phyloP scores from a whole-genome alignment of 2,888 invertebrate species.

The Scaptodrosophila latifasciaeformis region DNA sequence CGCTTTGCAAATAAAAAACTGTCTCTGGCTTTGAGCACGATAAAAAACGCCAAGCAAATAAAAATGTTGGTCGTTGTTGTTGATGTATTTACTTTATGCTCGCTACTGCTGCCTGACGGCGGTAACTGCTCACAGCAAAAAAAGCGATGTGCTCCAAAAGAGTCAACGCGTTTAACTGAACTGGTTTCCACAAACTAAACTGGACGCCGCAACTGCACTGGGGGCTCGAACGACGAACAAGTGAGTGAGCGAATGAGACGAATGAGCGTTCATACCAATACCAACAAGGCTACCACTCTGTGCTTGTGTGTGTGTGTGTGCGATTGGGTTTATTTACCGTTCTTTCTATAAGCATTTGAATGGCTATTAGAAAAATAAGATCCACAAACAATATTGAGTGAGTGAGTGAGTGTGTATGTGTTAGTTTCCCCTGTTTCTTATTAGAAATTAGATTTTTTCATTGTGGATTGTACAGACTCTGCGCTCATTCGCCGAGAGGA shows the following conservation, averaged over 20 bases:
- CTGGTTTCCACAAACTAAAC: constrained; percentile 69
- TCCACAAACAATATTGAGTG: constrained; percentile 39
- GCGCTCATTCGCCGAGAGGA: constrained; percentile 39
- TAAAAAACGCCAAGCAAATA: background rate
- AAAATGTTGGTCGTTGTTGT: no score
- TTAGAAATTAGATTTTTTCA: constrained; percentile 11
- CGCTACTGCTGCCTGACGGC: background rate
- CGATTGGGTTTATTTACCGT: constrained; percentile 45
- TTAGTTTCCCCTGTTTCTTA: constrained; percentile 7
- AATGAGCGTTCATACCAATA: constrained; percentile 27
- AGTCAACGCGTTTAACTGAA: constrained; percentile 63
- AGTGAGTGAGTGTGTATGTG: constrained; percentile 1
- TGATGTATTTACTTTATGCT: no score
- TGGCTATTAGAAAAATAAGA: constrained; percentile 54
- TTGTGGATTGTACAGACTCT: constrained; percentile 11
- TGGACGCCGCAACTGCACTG: constrained; percentile 59
- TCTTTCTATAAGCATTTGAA: constrained; percentile 40
- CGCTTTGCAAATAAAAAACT: constrained; percentile 27
- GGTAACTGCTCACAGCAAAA: constrained; percentile 40
- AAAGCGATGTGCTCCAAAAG: constrained; percentile 41
- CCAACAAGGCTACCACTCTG: constrained; percentile 1
- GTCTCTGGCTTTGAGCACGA: background rate
- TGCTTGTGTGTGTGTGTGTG: constrained; percentile 18
- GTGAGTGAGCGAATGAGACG: constrained; percentile 30
- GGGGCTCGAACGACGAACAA: constrained; percentile 16